A percentile compares a stretch with the other conserved stretches of the same genome.
These are phyloP conservation scores for Trileptium ribeirensis DNA, from an alignment of 2,888 invertebrate species.

Conservation along the genomic window DNA sequence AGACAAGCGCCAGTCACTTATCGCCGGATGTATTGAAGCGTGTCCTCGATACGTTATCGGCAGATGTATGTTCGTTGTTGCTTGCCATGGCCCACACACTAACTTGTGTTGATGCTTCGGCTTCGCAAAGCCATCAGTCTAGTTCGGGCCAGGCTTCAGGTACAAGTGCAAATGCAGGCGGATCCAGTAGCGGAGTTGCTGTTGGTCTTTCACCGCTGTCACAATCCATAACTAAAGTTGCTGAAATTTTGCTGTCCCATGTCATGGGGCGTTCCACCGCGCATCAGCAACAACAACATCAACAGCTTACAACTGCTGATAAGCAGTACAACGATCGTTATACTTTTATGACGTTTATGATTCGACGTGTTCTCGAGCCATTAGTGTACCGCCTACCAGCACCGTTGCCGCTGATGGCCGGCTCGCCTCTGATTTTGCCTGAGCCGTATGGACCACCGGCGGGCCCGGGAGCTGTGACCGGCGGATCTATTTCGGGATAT, in stretches of 20 bases:
- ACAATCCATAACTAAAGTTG: background rate
- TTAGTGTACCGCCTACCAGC: background rate
- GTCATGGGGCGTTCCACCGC: background rate
- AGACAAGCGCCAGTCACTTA: background rate
- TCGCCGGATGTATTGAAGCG: background rate
- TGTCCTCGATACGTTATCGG: background rate
- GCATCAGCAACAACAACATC: background rate
- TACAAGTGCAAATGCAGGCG: background rate
- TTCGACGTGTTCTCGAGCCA: conserved; percentile 10
- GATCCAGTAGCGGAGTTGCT: background rate
- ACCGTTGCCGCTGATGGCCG: background rate
- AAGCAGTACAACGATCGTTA: conserved; percentile 10
- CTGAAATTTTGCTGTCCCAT: background rate
- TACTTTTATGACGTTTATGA: conserved; percentile 13
- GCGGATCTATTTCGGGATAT: background rate
- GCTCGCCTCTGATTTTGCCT: background rate
- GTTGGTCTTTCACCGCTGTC: background rate
- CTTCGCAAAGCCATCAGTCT: background rate
- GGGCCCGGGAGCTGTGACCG: background rate
- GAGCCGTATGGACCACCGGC: background rate
- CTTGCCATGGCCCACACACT: conserved; percentile 16
- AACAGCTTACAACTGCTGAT: background rate
- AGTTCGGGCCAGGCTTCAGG: background rate
- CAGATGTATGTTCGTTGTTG: conserved; percentile 7
- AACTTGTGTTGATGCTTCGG: background rate